phyloP scores from a whole-genome alignment of 2,888 invertebrate species.

The Scaptomyza parva region DNA sequence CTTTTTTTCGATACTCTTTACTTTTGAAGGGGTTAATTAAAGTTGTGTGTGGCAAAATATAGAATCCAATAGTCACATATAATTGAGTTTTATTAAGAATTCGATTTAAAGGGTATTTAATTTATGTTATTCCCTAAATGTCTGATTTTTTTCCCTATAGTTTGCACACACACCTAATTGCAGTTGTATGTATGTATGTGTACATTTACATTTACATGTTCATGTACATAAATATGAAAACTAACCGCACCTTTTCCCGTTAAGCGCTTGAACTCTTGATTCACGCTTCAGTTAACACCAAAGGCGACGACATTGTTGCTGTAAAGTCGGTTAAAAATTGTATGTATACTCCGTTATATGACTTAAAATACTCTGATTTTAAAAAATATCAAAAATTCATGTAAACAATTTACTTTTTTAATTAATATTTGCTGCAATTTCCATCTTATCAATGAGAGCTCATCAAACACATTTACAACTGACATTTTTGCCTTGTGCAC shows the following conservation, averaged over 20 bases:
- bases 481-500: slow-evolving; percentile 50
- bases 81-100: background rate
- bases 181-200: background rate
- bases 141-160: background rate
- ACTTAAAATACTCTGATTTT: background rate
- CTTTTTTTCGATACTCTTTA: slow-evolving; percentile 1
- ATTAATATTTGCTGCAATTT: slow-evolving; percentile 33
- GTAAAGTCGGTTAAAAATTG: too few species aligned
- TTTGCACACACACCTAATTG: background rate
- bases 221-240: slow-evolving; percentile 28
- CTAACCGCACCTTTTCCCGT: slow-evolving; percentile 72
- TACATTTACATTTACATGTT: background rate
- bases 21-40: background rate
- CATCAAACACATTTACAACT: slow-evolving; percentile 31
- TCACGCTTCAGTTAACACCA: slow-evolving; percentile 59
- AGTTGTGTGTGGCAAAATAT: background rate
- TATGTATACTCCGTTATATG: background rate
- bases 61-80: background rate
- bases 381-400: background rate
- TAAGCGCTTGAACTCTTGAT: slow-evolving; percentile 65
- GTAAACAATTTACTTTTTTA: background rate
- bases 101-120: background rate
- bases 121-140: background rate
- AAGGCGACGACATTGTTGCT: slow-evolving; percentile 13
- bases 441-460: slow-evolving; percentile 22